Evolutionary conservation across 64 coral and sea anemone genomes (phyloP), one percentile per base, ranked within the genome.

Genomic region (Actinia equina): DNA sequence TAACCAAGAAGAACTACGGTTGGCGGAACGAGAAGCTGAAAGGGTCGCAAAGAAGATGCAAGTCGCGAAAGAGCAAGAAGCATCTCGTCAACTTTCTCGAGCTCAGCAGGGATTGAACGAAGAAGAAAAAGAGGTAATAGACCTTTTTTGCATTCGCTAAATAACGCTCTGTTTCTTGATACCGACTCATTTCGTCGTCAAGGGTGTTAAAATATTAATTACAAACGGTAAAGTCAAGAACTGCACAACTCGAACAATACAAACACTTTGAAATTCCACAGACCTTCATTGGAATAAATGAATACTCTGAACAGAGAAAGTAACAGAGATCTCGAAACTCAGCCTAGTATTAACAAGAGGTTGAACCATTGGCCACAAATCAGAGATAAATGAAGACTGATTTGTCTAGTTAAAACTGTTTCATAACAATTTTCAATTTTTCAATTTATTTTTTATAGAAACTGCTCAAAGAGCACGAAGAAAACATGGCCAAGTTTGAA

Each of bases 401-500:
- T 49, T 87, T 78, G 51, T 9, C 49, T 17, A 58, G 19, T 26
- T 60, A 18, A 18, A 20, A 60, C 17, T 60, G 7, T 60, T 60
- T 19, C 62, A 23, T 65, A 2, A 18, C n/a, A 49, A 27, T 63
- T 51, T 44, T 53, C 12, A 49, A 17, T 56, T 59, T 14, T 67
- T 53, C 12, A 49, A 17, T 56, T 59, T 14, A 57, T 53, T 65
- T 2, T 65, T n/a, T n/a, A 15, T 59, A 98, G 96, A 94, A 94
- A 92, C 93, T 98, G 3, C 86, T 98, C 23, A 90, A 26, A 92
- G 96, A 98, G 52, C 96, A 98, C 74, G 90, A 95, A 71, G 90
- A 92, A 83, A 95, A 98, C 90, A 98, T 98, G 96, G 93, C 88
- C 4, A 98, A 98, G 58, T 95, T 98, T 86, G 90, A 95, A 82